Evolutionary conservation across 2,113 vertebrate species (phyloP).

Genomic region (Pyrgilauda ruficollis): DNA sequence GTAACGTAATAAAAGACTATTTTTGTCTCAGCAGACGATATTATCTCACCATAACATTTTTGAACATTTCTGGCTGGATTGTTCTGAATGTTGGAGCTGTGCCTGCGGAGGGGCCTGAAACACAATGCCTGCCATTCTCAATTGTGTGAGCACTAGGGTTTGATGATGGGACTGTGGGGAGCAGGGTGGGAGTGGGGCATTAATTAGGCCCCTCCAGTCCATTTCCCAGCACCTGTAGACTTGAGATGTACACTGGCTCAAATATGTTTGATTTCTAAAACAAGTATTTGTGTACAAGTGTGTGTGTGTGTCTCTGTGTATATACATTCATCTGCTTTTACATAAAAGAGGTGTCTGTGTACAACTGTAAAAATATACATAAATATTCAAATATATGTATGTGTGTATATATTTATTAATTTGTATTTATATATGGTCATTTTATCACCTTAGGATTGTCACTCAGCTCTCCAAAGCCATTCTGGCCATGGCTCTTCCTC

Average conservation of each 20-base stretch:
- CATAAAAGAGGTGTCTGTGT: too few relatives aligned
- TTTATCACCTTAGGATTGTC: not conserved
- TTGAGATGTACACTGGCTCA: not conserved
- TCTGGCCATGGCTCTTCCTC: not conserved
- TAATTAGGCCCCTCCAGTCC: not conserved
- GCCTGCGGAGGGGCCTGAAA: not conserved
- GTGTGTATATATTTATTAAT: too few relatives aligned
- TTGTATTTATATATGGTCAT: not conserved
- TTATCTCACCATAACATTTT: conserved; percentile 42
- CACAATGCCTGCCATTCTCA: conserved; percentile 20
- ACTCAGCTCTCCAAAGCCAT: not conserved
- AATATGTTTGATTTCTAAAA: not conserved
- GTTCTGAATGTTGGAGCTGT: conserved; percentile 24
- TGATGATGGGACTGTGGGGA: not conserved
- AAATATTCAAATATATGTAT: rapidly evolving
- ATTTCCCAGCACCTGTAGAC: not conserved
- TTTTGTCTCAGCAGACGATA: conserved; percentile 25
- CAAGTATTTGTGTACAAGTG: not conserved
- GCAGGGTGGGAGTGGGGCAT: not conserved
- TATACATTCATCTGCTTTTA: rapidly evolving
- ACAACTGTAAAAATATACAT: too few relatives aligned
- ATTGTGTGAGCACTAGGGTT: not conserved
- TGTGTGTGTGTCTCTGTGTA: not conserved
- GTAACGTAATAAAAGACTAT: not conserved
- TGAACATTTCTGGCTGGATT: not conserved